Evolutionary conservation across 2,113 vertebrate species (phyloP), one percentile per base, ranked within the genome.

Genomic region (Lasiurus cinereus): DNA sequence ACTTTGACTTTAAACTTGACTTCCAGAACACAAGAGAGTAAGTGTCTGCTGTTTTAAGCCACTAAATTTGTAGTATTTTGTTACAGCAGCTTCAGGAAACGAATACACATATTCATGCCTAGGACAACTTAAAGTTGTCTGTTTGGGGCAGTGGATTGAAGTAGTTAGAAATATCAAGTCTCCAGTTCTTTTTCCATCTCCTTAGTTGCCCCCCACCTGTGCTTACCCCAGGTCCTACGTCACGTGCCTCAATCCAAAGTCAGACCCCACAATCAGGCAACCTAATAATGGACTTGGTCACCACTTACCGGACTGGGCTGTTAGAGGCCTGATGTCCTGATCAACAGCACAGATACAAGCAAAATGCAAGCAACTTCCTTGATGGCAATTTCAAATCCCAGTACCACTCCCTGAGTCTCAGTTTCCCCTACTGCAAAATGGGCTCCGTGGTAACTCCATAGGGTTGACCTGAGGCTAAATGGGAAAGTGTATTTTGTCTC

Each of bases 151-250:
- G 6, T 22, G 12, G 16, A 0, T 2, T 33, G 33, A 39, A 29
- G 9, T n/a, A 39, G n/a, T 43, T 39, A 33, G 50, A 52, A 83
- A 77, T 29, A 72, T 43, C 11, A 69, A 22, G 27, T n/a, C 31
- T n/a, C 33, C 13, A 14, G 18, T 7, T 10, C 77, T 27, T 56
- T 7, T 8, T 3, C n/a, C 67, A 8, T 18, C 18, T 88, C 79
- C 43, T 80, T 29, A 27, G 19, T 21, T 29, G 48, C 6, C 19
- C 16, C 13, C 16, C 0, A 1, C 15, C 27, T 5, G 1, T 0
- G 24, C 24, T 86, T 31, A 48, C 43, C 56, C 33, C 4, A 3
- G 13, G 79, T 27, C 36, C 39, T 27, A 66, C 0, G 13, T 91
- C 33, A 1, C 3, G 3, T 12, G 33, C 27, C 66, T 48, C 43